Evolutionary conservation across 2,888 invertebrate genomes (phyloP).

Genomic region (Rhimphoctona megacephalus): DNA sequence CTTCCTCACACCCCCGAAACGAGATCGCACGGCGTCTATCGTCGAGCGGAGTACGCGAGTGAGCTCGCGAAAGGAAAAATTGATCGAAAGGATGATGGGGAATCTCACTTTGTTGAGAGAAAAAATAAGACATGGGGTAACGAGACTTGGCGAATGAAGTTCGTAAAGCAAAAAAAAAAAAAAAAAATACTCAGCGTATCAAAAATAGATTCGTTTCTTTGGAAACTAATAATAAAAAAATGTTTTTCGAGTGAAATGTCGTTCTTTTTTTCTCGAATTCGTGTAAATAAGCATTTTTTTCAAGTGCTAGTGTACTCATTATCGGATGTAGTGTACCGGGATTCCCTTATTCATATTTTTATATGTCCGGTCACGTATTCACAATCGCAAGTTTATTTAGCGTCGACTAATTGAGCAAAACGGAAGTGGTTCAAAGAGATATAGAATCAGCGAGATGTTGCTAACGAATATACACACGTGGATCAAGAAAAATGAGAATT

Average conservation of each 20-base stretch:
- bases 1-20: constrained; percentile 10
- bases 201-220: neutral
- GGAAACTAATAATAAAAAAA: too few relatives aligned
- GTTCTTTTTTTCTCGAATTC: neutral
- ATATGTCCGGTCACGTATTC: constrained; percentile 26
- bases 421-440: constrained; percentile 64
- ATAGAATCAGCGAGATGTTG: constrained; percentile 14
- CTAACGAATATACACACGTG: neutral
- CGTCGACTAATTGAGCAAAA: constrained; percentile 45
- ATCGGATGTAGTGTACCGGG: constrained; percentile 22
- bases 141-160: constrained; percentile 26
- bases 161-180: neutral
- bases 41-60: constrained; percentile 27
- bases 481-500: neutral
- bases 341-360: constrained; percentile 37
- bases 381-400: constrained; percentile 33
- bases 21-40: constrained; percentile 53
- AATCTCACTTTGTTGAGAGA: neutral
- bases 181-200: neutral
- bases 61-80: constrained; percentile 56
- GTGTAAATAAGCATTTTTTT: neutral
- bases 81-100: constrained; percentile 56
- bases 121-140: neutral
- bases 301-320: neutral
- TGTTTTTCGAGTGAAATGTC: too few relatives aligned